Base-by-base conservation (phyloP, 1,140 invertebrate genomes). In the Neomicropteryx cornuta region DNA sequence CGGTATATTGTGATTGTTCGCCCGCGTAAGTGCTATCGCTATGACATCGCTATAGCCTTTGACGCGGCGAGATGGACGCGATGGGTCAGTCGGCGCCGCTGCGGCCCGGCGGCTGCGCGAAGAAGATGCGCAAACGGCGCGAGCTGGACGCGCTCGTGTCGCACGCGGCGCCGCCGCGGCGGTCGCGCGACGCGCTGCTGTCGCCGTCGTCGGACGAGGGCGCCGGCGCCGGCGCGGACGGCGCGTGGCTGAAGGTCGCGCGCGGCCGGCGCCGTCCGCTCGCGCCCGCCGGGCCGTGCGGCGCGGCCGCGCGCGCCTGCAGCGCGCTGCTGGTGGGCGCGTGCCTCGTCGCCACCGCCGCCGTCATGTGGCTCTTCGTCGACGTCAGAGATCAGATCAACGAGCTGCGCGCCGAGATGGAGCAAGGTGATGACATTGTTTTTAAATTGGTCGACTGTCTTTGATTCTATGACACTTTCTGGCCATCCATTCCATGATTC, bases 311-410 rank as follows among this genome's bases (percentile, higher is more conserved):
- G 19, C 64, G 72, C 22, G 70, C 75, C 8, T 78, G 76, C 43
- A 71, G 72, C 18, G 71, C 70, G 11, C 66, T 77, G 39, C 66
- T 77, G 4, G 62, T 76, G 18, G 75, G 76, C 44, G 69, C 74
- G 3, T 75, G 74, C 43, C 66, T 78, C n/a, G 66, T 79, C 2
- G 72, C 75, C 20, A 77, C 77, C 5, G 70, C 73, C 14, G 75
- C 75, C 24, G 70, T 79, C 23, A 67, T 79, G 39, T 81, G 77
- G 75, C 63, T 79, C 3, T 79, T 80, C 51, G 73, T 79, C 21
- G 77, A 81, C 48, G 75, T 79, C 19, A 66, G 76, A 46, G 66
- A 78, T 41, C 77, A 80, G 55, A 71, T 78, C 35, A 71, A 72
- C 6, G 72, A 71, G 5, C 64, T 81, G 4, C 66, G 76, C 42